phyloP scores from a whole-genome alignment of 2,888 invertebrate genomes.

The Drosophila monieri region DNA sequence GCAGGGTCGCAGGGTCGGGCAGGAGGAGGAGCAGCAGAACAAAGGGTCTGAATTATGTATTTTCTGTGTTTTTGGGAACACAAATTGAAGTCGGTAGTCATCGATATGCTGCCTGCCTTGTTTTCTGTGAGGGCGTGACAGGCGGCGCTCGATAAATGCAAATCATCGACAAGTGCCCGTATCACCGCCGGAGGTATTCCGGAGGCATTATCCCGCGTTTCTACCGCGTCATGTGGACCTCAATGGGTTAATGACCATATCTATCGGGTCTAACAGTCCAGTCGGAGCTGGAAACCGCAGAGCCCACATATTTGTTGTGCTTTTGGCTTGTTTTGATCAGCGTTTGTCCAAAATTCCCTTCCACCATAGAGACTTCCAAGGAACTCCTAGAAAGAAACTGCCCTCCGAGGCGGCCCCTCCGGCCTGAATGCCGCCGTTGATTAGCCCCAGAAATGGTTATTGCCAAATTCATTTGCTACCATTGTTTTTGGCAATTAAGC shows the following conservation, averaged over 20 bases:
- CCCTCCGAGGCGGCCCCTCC: too few species aligned
- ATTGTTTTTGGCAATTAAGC: slow-evolving; percentile 57
- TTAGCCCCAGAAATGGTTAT: slow-evolving; percentile 45
- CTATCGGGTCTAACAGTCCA: too few species aligned
- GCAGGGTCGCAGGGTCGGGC: too few species aligned
- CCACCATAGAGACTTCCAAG: too few species aligned
- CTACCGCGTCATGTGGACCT: background rate
- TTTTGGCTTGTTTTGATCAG: background rate
- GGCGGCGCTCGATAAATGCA: slow-evolving; percentile 36
- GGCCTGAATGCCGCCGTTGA: slow-evolving; percentile 43
- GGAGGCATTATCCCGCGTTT: background rate
- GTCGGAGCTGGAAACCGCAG: background rate
- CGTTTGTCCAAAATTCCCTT: background rate
- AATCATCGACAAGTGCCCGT: slow-evolving; percentile 38
- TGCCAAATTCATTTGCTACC: slow-evolving; percentile 42
- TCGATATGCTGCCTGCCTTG: slow-evolving; percentile 29
- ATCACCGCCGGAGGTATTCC: slow-evolving; percentile 9
- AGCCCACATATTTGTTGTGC: too few species aligned
- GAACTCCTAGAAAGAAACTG: too few species aligned
- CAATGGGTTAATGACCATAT: background rate
- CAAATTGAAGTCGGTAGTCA: slow-evolving; percentile 36
- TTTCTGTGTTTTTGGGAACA: background rate
- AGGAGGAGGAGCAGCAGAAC: background rate
- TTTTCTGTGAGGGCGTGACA: slow-evolving; percentile 35
- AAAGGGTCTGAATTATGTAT: background rate